phyloP scores from a whole-genome alignment of 2,888 invertebrate genomes.

The Tachina lurida region DNA sequence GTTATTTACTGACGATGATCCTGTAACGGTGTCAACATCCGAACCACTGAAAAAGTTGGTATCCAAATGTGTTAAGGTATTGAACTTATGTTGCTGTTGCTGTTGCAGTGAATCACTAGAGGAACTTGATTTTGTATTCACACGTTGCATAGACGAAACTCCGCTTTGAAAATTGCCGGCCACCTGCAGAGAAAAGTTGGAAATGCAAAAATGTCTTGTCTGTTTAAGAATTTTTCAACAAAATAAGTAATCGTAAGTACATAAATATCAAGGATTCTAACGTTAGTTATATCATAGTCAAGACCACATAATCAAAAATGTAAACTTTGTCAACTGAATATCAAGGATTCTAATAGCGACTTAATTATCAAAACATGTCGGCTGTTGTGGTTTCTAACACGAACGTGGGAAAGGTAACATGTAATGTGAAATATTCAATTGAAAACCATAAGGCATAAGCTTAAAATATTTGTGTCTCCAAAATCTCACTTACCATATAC shows the following conservation, averaged over 20 bases:
- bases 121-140: conserved; percentile 82
- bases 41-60: conserved; percentile 76
- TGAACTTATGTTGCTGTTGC: conserved; percentile 79
- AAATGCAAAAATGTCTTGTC: neutral
- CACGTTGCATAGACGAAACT: conserved; percentile 73
- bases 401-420: too few species aligned
- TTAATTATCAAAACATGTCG: too few species aligned
- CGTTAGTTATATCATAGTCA: too few species aligned
- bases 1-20: conserved; percentile 57
- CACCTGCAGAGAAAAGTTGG: conserved; percentile 12
- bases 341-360: too few species aligned
- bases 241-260: too few species aligned
- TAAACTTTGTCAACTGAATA: too few species aligned
- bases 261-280: too few species aligned
- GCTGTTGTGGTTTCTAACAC: too few species aligned
- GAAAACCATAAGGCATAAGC: too few species aligned
- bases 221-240: neutral
- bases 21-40: conserved; percentile 59
- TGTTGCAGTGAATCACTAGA: conserved; percentile 82
- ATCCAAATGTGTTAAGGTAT: conserved; percentile 79
- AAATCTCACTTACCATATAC: conserved; percentile 53
- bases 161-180: conserved; percentile 54
- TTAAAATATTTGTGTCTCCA: too few species aligned
- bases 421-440: too few species aligned
- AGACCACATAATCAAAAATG: too few species aligned